Evolutionary conservation across 2,888 invertebrate species (phyloP).

Genomic region (Agonopterix heracliana): DNA sequence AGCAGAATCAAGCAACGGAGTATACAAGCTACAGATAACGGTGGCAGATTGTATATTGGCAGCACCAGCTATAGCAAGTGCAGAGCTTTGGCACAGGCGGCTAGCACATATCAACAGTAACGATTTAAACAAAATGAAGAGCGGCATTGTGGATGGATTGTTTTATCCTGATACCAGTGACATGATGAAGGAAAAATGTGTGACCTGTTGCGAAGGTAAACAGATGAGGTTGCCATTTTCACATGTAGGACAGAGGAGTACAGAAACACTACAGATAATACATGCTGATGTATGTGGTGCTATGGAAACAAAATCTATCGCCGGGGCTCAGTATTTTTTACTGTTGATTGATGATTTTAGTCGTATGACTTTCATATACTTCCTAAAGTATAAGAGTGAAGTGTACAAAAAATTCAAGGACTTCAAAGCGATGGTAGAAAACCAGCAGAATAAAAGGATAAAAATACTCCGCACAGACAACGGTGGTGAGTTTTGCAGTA

Average conservation of each 20-base stretch:
- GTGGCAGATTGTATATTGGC: too few relatives aligned
- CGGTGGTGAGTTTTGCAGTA: conserved; percentile 14
- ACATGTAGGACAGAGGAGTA: conserved; percentile 11
- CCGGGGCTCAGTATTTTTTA: conserved; percentile 21
- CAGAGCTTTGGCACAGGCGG: not conserved
- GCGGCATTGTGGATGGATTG: not conserved
- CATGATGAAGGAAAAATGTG: conserved; percentile 8
- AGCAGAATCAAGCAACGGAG: conserved; percentile 11
- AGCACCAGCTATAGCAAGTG: not conserved
- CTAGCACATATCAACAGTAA: not conserved
- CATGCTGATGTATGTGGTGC: conserved; percentile 13
- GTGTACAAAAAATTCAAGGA: conserved; percentile 10
- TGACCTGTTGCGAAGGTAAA: conserved; percentile 18
- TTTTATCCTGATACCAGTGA: conserved; percentile 6
- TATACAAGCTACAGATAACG: conserved; percentile 6
- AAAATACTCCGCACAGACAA: conserved; percentile 14
- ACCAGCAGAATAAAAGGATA: conserved; percentile 12
- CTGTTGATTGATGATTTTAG: conserved; percentile 14
- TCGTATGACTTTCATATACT: conserved; percentile 11
- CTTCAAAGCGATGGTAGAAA: conserved; percentile 10
- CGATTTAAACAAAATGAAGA: not conserved
- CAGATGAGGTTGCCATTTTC: conserved; percentile 16
- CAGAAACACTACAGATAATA: conserved; percentile 9
- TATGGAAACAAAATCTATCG: conserved; percentile 15
- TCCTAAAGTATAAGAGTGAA: conserved; percentile 13